Base-by-base conservation (phyloP, 2,888 invertebrate genomes). In the Stenurella melanura region DNA sequence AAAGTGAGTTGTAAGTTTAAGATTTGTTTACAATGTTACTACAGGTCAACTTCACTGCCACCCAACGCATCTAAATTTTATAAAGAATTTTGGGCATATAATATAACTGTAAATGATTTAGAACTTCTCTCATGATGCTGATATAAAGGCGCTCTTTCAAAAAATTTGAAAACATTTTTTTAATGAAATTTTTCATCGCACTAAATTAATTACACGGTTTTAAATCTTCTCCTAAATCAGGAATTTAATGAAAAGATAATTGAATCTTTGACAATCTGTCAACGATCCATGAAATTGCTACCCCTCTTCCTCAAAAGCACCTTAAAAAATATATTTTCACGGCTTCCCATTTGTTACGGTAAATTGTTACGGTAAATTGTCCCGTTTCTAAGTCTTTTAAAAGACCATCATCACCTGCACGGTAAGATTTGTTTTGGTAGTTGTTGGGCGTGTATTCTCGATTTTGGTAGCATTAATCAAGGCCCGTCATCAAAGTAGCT, bases 381-480 rank as follows among this genome's bases (percentile, higher is more conserved):
- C 42, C 15, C 3, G 3, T 17, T n/a, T 50, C 4, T 42, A 17
- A 57, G 21, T 58, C 19, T 10, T 58, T 58, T 26, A 58, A 58
- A 21, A 58, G 10, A 26, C 26, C 26, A 58, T 58, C 58, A 10
- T 58, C 58, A 58, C 58, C 26, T 58, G 21, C 5, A 12, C 10
- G 26, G 30, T 42, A 34, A 26, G 34, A 64, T 64, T 64, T 64
- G 64, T 64, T 64, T 64, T 42, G 64, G 64, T 64, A 10, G 64
- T 18, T 42, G 64, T 18, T 38, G 64, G 64, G 64, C 42, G 61
- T 26, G 61, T 15, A 17, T n/a, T 18, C n/a, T 61, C 30, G 61
- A 61, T 64, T 64, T 42, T 12, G 64, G 34, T 18, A 15, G 18
- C 30, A 64, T 64, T 34, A 64, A 64, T 34, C 42, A 64, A 42